These are phyloP conservation scores for Corythornis madagascariensis DNA, from an alignment of 2,113 vertebrate species.

Conservation along the genomic window DNA sequence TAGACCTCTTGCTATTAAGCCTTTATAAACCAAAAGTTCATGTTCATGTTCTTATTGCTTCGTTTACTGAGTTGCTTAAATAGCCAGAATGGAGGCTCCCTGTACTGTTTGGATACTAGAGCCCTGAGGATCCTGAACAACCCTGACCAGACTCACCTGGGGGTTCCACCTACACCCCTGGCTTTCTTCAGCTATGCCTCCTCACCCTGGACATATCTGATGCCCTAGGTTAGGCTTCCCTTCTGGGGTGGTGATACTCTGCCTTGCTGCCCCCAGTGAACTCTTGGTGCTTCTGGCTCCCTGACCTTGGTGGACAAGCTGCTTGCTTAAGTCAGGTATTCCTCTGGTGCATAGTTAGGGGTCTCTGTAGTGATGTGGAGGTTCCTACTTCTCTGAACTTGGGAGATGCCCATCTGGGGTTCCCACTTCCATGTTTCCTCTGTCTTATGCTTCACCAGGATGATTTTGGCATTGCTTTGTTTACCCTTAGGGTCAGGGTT, in stretches of 20 bases:
- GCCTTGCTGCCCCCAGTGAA: neutral
- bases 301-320: neutral
- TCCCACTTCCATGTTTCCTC: neutral
- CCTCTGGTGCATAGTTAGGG: neutral
- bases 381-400: neutral
- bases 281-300: neutral
- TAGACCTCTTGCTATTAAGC: neutral
- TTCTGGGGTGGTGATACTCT: neutral
- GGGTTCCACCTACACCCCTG: neutral
- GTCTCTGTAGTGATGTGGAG: neutral
- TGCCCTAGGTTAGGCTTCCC: neutral
- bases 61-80: neutral
- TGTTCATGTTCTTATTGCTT: neutral
- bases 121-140: neutral
- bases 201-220: rapidly evolving
- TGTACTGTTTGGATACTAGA: neutral
- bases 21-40: neutral
- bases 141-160: neutral
- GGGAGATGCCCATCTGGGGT: neutral
- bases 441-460: neutral
- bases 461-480: neutral
- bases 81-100: neutral
- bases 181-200: neutral
- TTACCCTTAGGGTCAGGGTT: neutral
- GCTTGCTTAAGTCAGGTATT: neutral